Base-by-base conservation (phyloP, 2,113 vertebrate species). In the Pyrgilauda ruficollis region DNA sequence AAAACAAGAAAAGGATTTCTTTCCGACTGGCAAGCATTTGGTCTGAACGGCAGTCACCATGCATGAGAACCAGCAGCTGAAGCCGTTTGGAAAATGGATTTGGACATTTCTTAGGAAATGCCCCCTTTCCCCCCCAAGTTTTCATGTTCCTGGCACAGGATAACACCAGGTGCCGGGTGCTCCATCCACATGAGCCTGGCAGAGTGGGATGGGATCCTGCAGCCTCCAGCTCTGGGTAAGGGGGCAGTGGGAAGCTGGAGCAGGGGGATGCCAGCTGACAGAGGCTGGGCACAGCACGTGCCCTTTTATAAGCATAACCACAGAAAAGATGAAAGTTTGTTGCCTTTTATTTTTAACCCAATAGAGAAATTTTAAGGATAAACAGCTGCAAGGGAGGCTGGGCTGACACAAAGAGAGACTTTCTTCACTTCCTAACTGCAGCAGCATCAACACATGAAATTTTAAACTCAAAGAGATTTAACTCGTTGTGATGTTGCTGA, bases 91-190 rank as follows among this genome's bases (percentile, higher is more conserved):
- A 91, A 94, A 96, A 80, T 3, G 39, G 55, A 92, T 78, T 66
- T 76, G 53, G 83, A 43, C 35, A 52, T 89, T 83, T 85, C 74
- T 91, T 63, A 77, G 90, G 85, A 95, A 90, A 91, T 69, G 12
- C 15, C 56, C 39, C 63, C 63, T 68, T 58, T 86, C 37, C 26
- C 11, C 20, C 31, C 21, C 77, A n/a, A 26, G 31, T 87, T 87
- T 96, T 94, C 91, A 59, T 61, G 74, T 52, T 90, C n/a, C 26
- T 67, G 68, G 84, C 72, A 70, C 31, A 24, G 1, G 20, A 35
- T 13, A 79, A 83, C 95, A 96, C 68, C 97, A 98, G 97, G 97
- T 97, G 97, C 84, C 0, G 73, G 79, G 44, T 43, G 55, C 22
- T 24, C 46, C 67, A 41, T 41, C 62, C 93, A 37, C 84, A 27